Evolutionary conservation across 2,113 vertebrate genomes (phyloP).

Genomic region (Apaloderma vittatum): DNA sequence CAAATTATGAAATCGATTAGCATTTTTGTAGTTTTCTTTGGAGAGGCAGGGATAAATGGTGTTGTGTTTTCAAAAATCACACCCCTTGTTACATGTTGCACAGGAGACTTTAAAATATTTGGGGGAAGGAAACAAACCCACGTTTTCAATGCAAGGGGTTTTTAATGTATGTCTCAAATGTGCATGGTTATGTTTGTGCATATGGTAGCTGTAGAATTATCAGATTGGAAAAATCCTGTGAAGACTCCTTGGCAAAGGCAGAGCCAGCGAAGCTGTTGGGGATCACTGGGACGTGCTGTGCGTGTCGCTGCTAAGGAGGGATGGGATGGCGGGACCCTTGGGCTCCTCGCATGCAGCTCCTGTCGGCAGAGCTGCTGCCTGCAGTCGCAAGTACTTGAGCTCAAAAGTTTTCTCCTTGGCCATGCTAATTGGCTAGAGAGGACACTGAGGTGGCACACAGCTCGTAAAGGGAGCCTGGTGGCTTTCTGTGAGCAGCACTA

Average conservation of each 20-base stretch:
- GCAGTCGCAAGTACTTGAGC: not conserved
- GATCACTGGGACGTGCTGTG: not conserved
- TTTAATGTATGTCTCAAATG: not conserved
- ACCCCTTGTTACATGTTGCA: not conserved
- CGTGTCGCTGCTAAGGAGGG: not conserved
- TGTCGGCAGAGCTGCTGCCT: not conserved
- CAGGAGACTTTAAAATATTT: not conserved
- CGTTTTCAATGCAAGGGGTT: not conserved
- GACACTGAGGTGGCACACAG: not conserved
- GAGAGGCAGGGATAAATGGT: slow-evolving; percentile 8
- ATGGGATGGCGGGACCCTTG: not conserved
- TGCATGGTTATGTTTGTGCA: not conserved
- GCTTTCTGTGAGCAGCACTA: not conserved
- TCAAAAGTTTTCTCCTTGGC: not conserved
- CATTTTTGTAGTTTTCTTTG: slow-evolving; percentile 44
- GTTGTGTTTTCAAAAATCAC: not conserved
- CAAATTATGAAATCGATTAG: slow-evolving; percentile 53
- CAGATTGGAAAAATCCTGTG: not conserved
- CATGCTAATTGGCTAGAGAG: not conserved
- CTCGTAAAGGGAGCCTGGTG: not conserved
- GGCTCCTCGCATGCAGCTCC: not conserved
- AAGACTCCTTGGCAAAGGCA: not conserved
- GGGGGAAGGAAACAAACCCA: not conserved
- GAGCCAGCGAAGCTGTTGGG: not conserved
- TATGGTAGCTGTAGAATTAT: not conserved